Evolutionary conservation across 2,888 invertebrate genomes (phyloP).

Genomic region (Ypsolopha sequella): DNA sequence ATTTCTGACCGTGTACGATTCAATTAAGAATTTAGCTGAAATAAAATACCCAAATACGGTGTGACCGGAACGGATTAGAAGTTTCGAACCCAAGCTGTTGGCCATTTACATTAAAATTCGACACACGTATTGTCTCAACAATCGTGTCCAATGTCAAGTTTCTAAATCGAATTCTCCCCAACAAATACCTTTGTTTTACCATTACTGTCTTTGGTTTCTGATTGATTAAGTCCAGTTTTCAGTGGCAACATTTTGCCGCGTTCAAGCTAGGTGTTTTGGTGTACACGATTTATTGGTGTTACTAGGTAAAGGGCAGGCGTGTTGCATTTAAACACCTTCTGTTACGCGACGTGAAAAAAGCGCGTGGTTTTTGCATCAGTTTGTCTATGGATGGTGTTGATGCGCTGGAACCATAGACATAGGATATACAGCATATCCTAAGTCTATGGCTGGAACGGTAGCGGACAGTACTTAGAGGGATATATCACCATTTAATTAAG

Average conservation of each 20-base stretch:
- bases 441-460: too few relatives aligned
- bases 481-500: too few relatives aligned
- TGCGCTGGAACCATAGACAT: too few relatives aligned
- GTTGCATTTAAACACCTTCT: constrained; percentile 7
- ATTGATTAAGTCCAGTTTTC: not conserved
- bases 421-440: too few relatives aligned
- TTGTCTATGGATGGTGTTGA: too few relatives aligned
- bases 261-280: constrained; percentile 26
- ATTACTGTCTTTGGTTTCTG: not conserved
- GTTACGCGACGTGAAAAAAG: not conserved
- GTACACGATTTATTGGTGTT: constrained; percentile 44
- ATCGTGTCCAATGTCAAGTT: constrained; percentile 47
- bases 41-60: too few relatives aligned
- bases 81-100: too few relatives aligned
- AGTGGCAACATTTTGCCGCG: not conserved
- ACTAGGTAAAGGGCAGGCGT: constrained; percentile 63
- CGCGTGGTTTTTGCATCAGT: too few relatives aligned
- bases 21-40: too few relatives aligned
- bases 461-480: too few relatives aligned
- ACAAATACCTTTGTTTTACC: not conserved
- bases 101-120: constrained; percentile 23
- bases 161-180: constrained; percentile 26
- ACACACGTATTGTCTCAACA: constrained; percentile 40
- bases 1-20: too few relatives aligned
- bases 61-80: too few relatives aligned